Evolutionary conservation across 2,113 vertebrate genomes (phyloP).

Genomic region (Nesoenas mayeri): DNA sequence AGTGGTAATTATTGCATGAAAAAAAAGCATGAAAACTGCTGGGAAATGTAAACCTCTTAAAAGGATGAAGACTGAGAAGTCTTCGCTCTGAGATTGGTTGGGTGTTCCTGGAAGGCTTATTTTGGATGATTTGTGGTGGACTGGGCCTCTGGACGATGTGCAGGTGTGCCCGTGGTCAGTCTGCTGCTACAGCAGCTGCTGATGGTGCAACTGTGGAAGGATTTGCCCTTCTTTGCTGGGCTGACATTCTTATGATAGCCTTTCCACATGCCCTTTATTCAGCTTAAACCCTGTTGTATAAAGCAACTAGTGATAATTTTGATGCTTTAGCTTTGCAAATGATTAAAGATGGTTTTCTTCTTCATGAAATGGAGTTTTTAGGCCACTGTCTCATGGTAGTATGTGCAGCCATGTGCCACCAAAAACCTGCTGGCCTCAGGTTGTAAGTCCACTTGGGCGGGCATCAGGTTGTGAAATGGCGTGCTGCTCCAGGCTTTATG

Average conservation of each 20-base stretch:
- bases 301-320: background rate
- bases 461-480: background rate
- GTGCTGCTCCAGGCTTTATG: background rate
- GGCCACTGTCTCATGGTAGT: background rate
- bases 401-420: background rate
- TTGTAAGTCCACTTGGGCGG: background rate
- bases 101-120: background rate
- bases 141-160: background rate
- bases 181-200: background rate
- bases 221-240: background rate
- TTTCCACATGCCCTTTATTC: background rate
- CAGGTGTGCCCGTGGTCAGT: background rate
- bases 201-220: background rate
- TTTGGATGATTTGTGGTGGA: background rate
- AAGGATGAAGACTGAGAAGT: background rate
- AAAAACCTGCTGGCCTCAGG: background rate
- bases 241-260: background rate
- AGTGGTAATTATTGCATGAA: background rate
- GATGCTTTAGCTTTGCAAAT: constrained; percentile 43
- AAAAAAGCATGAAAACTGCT: background rate
- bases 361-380: background rate
- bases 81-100: background rate
- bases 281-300: background rate
- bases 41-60: constrained; percentile 42
- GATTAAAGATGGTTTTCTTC: background rate